Evolutionary conservation across 2,113 vertebrate genomes (phyloP).

Genomic region (Tragelaphus scriptus): DNA sequence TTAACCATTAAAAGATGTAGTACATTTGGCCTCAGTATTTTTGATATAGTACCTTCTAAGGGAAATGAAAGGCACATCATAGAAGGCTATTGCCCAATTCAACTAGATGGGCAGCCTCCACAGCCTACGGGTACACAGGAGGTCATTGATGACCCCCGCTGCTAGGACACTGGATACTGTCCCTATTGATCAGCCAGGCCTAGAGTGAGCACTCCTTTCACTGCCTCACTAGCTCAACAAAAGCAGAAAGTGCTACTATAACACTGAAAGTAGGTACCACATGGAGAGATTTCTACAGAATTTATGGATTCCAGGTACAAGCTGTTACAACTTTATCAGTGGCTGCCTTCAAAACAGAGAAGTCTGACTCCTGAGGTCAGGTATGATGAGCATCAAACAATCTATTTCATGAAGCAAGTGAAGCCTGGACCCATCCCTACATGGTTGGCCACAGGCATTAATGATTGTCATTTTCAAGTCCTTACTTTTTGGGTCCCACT

Average conservation of each 20-base stretch:
- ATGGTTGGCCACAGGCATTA: not conserved
- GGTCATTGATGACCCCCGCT: not conserved
- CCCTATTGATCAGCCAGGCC: conserved; percentile 41
- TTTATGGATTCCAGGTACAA: conserved; percentile 33
- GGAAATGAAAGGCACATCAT: conserved; percentile 23
- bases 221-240: conserved; percentile 20
- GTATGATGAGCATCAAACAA: not conserved
- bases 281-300: conserved; percentile 12
- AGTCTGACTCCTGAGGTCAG: conserved; percentile 32
- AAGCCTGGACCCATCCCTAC: not conserved
- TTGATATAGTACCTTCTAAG: not conserved
- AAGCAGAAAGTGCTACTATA: conserved; percentile 24
- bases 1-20: conserved; percentile 11
- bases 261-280: conserved; percentile 16
- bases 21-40: conserved; percentile 8
- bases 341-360: conserved; percentile 29
- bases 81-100: conserved; percentile 24
- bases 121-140: not conserved
- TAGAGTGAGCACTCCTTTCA: conserved; percentile 13
- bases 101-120: not conserved
- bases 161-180: not conserved
- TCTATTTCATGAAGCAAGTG: not conserved
- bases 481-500: conserved; percentile 98
- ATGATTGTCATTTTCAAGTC: not conserved
- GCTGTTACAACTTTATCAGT: not conserved